Percentiles rank a stretch among this genome's conserved stretches.
Conservation (phyloP, 2,888 invertebrate species). For the Drosophila nigricruria region DNA sequence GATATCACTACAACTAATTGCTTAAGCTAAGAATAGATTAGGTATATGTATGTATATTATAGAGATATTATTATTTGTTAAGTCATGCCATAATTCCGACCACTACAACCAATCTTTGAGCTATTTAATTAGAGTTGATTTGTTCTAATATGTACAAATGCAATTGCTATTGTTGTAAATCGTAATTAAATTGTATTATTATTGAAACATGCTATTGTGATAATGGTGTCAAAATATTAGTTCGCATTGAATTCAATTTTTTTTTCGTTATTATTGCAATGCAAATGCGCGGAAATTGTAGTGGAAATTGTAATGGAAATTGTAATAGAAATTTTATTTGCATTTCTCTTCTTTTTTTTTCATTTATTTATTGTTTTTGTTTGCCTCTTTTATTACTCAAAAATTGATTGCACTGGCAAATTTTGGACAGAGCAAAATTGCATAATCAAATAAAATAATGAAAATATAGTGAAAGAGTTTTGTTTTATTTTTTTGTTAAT, state of each 20-base stretch:
- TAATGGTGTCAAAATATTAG: conserved; percentile 42
- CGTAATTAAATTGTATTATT: conserved; percentile 30
- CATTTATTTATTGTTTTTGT: neutral
- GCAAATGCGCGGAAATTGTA: conserved; percentile 23
- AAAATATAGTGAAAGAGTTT: conserved; percentile 2
- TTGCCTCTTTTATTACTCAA: conserved; percentile 65
- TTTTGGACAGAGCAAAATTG: conserved; percentile 43
- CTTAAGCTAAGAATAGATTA: conserved; percentile 33
- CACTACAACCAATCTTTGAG: conserved; percentile 84
- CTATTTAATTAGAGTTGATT: conserved; percentile 26
- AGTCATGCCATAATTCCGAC: conserved; percentile 70
- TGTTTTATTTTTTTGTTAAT: neutral
- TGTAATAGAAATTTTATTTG: conserved; percentile 13
- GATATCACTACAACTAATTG: conserved; percentile 25
- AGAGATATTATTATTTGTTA: conserved; percentile 9
- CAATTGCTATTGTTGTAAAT: conserved; percentile 34
- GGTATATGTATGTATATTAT: conserved; percentile 7
- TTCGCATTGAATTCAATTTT: conserved; percentile 21
- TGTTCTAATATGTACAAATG: conserved; percentile 49
- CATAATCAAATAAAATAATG: conserved; percentile 8
- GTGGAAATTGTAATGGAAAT: conserved; percentile 17
- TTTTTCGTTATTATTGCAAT: conserved; percentile 22
- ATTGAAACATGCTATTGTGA: conserved; percentile 51
- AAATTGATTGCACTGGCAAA: conserved; percentile 83
- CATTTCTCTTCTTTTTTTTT: conserved; percentile 12